Base-by-base conservation (phyloP, 2,113 vertebrate species). In the Poicephalus gulielmi region DNA sequence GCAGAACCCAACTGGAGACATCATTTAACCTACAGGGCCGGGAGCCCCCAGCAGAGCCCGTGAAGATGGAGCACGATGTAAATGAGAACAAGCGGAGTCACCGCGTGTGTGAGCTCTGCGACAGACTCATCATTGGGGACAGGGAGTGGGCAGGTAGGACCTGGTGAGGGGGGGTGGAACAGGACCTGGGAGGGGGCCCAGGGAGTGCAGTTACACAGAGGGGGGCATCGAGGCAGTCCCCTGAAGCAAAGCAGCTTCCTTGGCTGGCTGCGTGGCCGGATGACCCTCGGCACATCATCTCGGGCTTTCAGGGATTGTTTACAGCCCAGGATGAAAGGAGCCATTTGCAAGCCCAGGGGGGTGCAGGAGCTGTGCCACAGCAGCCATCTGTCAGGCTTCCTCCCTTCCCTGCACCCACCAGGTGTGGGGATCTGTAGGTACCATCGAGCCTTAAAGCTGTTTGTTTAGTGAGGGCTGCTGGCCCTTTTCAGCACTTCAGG, bases 101-200 rank as follows among this genome's bases (percentile, higher is more conserved):
- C 9, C 98, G 97, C 18, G 60, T 96, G 22, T 99, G 99, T 50
- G 98, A 99, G 39, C 89, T 98, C 47, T 99, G 99, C 13, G 94
- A 98, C 93, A 98, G 98, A 55, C 90, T 99, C 79, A 99, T 99
- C 97, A 98, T 99, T 5, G 99, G 99, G 19, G 99, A 99, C 96
- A 97, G 98, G 69, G 99, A 99, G 96, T 99, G 99, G 99, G 97
- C 98, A 97, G 99, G 99, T 99, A 97, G 97, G 83, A n/a, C 55
- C 10, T 4, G 11, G 35, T 0, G 1, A 1, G 47, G 47, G 27
- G 11, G 11, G 15, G 10, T 25, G 27, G 62, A 31, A 24, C 60
- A 9, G 66, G 7, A 8, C 50, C 35, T 33, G 78, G 73, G 9
- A 7, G 44, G 81, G 67, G 60, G 57, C 63, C 33, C 66, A 64